Evolutionary conservation across 1,140 invertebrate species (phyloP), one percentile per base, ranked within the genome.

Genomic region (Heterodera schachtii): DNA sequence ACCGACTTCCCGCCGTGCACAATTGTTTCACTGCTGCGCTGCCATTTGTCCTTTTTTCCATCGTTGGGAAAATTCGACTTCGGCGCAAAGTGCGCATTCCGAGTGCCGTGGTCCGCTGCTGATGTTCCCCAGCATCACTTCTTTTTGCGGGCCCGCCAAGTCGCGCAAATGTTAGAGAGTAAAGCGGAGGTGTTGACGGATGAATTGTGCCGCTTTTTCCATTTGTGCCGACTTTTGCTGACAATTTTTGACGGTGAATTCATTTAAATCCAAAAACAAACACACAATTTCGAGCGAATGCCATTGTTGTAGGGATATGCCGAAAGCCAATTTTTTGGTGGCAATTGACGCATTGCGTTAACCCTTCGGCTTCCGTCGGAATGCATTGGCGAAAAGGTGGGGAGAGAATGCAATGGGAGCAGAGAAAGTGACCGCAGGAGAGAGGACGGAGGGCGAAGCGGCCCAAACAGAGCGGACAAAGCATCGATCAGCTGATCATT

Each of bases 371-470:
- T 6, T 49, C 47, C 19, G 44, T 19, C 19, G 69, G 69, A 71
- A 71, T 41, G 19, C 44, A 46, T 3, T 46, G 69, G 19, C 69
- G 69, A 5, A 71, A 71, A 16, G 21, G 69, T 11, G 44, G 13
- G 69, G 69, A 71, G n/a, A 71, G 69, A 46, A 43, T 41, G 21
- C 69, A 71, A 46, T 71, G 19, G 69, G 44, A 41, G 21, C 69
- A 71, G n/a, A 71, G 9, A 19, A 46, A 71, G n/a, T 71, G 69
- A 31, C 69, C 69, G 21, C 69, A 71, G 19, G 69, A 9, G n/a
- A 71, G 21, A 46, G 69, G 8, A 7, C 69, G 69, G 21, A 46
- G 31, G 69, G 11, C 21, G 21, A 71, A 71, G n/a, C 9, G 69
- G 69, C 31, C 69, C 44, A 41, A 41, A 71, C 69, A 71, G 41